Percentiles rank a stretch among this genome's conserved stretches.
Conservation (phyloP, 2,113 vertebrate species). For the Anthoscopus minutus region DNA sequence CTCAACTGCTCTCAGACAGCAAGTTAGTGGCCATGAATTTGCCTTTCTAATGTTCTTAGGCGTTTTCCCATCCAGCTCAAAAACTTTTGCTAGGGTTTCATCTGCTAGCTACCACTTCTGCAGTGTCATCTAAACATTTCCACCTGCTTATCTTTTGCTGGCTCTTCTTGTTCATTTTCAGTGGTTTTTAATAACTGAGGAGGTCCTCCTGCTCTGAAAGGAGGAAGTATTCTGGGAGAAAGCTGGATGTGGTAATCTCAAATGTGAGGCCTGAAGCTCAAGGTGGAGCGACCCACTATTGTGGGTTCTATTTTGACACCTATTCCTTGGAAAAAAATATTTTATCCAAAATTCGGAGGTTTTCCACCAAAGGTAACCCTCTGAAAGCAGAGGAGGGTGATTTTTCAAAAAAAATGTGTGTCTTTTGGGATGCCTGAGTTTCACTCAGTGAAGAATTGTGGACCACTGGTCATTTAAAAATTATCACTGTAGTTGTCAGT, state of each 20-base stretch:
- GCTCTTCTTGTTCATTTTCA: neutral
- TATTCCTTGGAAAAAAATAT: neutral
- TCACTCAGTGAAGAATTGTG: neutral
- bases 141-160: neutral
- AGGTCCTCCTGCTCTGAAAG: neutral
- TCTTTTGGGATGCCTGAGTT: neutral
- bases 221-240: neutral
- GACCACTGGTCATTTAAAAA: neutral
- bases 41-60: conserved; percentile 24
- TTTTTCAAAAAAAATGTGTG: neutral
- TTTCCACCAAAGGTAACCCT: neutral
- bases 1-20: neutral
- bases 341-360: neutral
- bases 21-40: conserved; percentile 35
- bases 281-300: neutral
- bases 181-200: neutral
- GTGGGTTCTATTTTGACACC: neutral
- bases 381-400: neutral
- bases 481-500: neutral
- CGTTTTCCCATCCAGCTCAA: conserved; percentile 1
- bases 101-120: neutral
- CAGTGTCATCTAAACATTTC: neutral
- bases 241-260: neutral
- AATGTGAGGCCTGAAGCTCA: neutral
- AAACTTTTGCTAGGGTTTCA: neutral